A percentile compares a stretch with the other conserved stretches of the same genome.
Conservation (phyloP, 1,140 invertebrate species). For the Temnothorax nylanderi region DNA sequence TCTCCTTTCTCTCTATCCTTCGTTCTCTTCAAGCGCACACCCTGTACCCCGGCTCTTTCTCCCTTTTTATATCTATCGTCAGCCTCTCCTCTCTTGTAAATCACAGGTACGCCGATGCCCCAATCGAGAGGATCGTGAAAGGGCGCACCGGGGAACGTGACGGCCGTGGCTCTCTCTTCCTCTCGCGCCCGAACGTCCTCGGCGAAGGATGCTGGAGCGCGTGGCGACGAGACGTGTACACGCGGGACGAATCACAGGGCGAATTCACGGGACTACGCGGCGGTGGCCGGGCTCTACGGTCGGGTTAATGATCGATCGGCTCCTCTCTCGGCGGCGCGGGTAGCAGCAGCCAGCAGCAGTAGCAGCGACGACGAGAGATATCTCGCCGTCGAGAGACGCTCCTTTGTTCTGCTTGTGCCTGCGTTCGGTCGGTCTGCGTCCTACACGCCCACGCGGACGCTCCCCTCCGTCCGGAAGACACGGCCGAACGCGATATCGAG, state of each 20-base stretch:
- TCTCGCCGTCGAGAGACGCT: slow-evolving; percentile 8
- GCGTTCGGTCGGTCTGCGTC: neutral
- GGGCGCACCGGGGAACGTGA: neutral
- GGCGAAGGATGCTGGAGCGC: slow-evolving; percentile 18
- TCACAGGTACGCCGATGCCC: slow-evolving; percentile 45
- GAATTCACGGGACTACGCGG: slow-evolving; percentile 34
- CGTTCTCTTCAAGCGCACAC: slow-evolving; percentile 5
- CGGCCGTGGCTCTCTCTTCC: no score
- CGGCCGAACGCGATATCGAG: neutral
- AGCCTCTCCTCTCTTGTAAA: slow-evolving; percentile 11
- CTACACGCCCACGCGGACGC: slow-evolving; percentile 5
- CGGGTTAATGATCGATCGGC: slow-evolving; percentile 65
- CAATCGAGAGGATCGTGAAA: slow-evolving; percentile 3
- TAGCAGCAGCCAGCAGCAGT: neutral
- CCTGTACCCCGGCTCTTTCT: neutral
- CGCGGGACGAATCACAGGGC: slow-evolving; percentile 41
- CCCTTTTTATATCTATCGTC: neutral
- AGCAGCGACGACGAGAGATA: slow-evolving; percentile 16
- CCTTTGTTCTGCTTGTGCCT: slow-evolving; percentile 15
- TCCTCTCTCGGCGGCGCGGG: slow-evolving; percentile 23
- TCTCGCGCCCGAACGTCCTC: slow-evolving; percentile 1
- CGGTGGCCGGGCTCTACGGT: slow-evolving; percentile 37
- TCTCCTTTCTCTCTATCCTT: neutral
- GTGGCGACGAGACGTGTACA: neutral
- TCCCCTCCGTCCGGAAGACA: neutral